A percentile compares a stretch with the other conserved stretches of the same genome.
Conservation (phyloP, 2,113 vertebrate genomes). For the Symphodus melops region DNA sequence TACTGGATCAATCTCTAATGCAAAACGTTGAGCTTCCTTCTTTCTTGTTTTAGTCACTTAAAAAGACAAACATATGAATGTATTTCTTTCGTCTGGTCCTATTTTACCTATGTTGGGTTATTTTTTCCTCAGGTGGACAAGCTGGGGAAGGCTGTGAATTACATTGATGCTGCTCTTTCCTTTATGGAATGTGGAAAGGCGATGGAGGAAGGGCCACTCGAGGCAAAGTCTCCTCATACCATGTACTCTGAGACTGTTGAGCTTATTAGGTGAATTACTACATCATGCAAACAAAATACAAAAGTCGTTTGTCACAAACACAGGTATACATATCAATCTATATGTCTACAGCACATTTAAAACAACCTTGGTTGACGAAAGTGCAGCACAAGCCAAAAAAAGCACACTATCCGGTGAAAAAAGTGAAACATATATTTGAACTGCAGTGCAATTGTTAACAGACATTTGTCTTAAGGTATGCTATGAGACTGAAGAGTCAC, state of each 20-base stretch:
- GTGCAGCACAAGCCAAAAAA: too few species aligned
- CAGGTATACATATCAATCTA: not conserved
- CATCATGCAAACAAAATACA: not conserved
- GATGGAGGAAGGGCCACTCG: slow-evolving; percentile 96
- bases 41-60: not conserved
- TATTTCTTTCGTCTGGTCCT: not conserved
- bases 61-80: not conserved
- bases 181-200: slow-evolving; percentile 99
- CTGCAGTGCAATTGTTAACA: slow-evolving; percentile 13
- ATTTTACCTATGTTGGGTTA: not conserved
- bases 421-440: not conserved
- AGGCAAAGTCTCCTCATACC: slow-evolving; percentile 96
- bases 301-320: not conserved
- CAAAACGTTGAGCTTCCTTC: not conserved
- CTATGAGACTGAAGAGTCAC: slow-evolving; percentile 97
- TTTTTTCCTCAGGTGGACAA: slow-evolving; percentile 89
- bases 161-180: slow-evolving; percentile 94
- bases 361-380: too few species aligned
- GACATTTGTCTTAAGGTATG: slow-evolving; percentile 87
- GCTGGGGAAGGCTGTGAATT: slow-evolving; percentile 96
- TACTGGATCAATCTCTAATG: not conserved
- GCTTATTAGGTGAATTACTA: slow-evolving; percentile 89
- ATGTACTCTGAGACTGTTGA: slow-evolving; percentile 99
- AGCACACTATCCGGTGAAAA: too few species aligned
- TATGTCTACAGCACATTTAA: too few species aligned